Percentiles rank a stretch among this genome's conserved stretches.
phyloP scores from a whole-genome alignment of 2,113 vertebrate genomes.

The Vicugna pacos region DNA sequence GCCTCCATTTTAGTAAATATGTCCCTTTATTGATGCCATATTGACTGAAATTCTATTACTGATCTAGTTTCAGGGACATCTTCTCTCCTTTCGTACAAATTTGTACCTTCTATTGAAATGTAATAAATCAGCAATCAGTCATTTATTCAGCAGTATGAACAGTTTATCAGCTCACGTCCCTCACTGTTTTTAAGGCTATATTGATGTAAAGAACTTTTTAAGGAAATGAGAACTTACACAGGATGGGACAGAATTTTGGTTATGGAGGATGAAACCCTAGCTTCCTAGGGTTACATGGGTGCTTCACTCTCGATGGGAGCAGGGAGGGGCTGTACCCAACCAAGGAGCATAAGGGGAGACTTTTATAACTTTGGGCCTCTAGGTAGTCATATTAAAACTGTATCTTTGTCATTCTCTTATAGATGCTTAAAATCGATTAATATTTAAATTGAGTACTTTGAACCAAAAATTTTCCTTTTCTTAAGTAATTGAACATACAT shows the following conservation, averaged over 20 bases:
- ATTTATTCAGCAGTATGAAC: neutral
- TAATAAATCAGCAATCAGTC: neutral
- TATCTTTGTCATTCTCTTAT: neutral
- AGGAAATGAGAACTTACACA: neutral
- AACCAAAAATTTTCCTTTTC: neutral
- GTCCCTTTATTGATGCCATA: no score
- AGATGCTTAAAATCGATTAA: neutral
- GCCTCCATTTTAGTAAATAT: neutral
- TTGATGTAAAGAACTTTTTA: neutral
- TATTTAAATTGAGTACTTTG: neutral
- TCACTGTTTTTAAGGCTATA: neutral
- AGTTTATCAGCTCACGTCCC: neutral
- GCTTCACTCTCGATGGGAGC: neutral
- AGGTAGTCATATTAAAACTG: neutral
- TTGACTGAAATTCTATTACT: neutral
- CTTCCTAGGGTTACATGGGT: neutral
- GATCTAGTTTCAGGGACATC: neutral
- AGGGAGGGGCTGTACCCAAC: neutral
- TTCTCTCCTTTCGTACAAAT: neutral
- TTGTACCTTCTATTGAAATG: neutral
- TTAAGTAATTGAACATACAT: conserved; percentile 45
- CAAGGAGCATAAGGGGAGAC: no score
- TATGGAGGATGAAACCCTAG: neutral
- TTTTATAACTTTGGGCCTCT: neutral
- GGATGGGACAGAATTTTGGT: neutral